A percentile compares a stretch with the other conserved stretches of the same genome.
These are phyloP conservation scores for Hermaeophaga mercurialis DNA, from an alignment of 2,888 invertebrate genomes.

Conservation along the genomic window DNA sequence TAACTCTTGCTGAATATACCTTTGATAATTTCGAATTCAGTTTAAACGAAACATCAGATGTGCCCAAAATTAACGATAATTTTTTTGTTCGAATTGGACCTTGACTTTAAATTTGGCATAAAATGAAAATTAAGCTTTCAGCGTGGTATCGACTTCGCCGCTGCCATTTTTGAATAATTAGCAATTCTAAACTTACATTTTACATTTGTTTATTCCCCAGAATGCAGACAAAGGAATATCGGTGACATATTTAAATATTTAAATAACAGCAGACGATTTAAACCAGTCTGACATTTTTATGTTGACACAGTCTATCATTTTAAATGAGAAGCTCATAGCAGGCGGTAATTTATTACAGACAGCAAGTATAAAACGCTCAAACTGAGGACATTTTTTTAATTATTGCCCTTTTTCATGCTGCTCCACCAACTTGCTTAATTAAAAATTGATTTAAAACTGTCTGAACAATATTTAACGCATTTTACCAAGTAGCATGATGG, in stretches of 20 bases:
- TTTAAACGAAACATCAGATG: slow-evolving; percentile 27
- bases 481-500: neutral
- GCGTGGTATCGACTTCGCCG: slow-evolving; percentile 28
- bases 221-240: slow-evolving; percentile 54
- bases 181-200: slow-evolving; percentile 57
- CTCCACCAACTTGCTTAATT: neutral
- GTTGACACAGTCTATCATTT: slow-evolving; percentile 41
- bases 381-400: slow-evolving; percentile 21
- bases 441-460: slow-evolving; percentile 8
- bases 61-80: slow-evolving; percentile 51
- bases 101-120: slow-evolving; percentile 38
- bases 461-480: neutral
- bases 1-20: slow-evolving; percentile 47
- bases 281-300: slow-evolving; percentile 47
- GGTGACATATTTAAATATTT: slow-evolving; percentile 57
- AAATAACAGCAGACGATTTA: slow-evolving; percentile 49
- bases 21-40: slow-evolving; percentile 44
- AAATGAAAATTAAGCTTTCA: slow-evolving; percentile 35
- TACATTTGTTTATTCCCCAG: slow-evolving; percentile 53
- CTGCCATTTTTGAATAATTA: slow-evolving; percentile 50
- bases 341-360: slow-evolving; percentile 25
- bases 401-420: slow-evolving; percentile 1
- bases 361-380: slow-evolving; percentile 17
- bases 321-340: slow-evolving; percentile 34
- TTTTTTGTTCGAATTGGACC: slow-evolving; percentile 36